Conservation (phyloP, 1,140 invertebrate species). For the Zeugodacus cucurbitae region DNA sequence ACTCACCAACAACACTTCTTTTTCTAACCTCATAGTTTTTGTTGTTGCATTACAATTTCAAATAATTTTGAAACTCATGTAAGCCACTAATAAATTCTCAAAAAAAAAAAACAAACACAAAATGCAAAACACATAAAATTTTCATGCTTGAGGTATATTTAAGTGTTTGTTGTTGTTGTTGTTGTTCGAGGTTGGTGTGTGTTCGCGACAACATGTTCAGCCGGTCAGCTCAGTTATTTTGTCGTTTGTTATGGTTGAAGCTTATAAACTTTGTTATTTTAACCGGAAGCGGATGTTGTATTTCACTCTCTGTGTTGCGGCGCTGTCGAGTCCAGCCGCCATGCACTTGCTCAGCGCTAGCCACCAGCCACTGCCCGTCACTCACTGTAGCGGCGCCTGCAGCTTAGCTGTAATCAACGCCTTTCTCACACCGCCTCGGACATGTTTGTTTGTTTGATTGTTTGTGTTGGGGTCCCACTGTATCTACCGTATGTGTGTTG, state of each 20-base stretch:
- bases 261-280: slow-evolving; percentile 43
- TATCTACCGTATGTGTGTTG: too few species aligned
- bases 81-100: background rate
- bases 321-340: background rate
- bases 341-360: background rate
- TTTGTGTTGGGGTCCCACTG: too few species aligned
- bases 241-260: slow-evolving; percentile 38
- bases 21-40: background rate
- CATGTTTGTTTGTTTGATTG: background rate
- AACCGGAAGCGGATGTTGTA: slow-evolving; percentile 41
- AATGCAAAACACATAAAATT: background rate
- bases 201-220: slow-evolving; percentile 5
- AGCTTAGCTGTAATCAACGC: background rate
- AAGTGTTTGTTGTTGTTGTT: background rate
- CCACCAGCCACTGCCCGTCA: background rate
- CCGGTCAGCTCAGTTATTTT: background rate
- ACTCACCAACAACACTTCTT: too few species aligned
- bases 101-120: background rate
- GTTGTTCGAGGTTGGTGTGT: background rate
- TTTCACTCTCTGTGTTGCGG: slow-evolving; percentile 33
- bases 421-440: background rate
- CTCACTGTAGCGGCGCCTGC: background rate
- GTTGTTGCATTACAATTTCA: background rate
- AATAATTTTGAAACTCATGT: background rate
- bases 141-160: background rate